These are phyloP conservation scores for Tupaia tana DNA, from an alignment of 2,113 vertebrate genomes.

Conservation along the genomic window DNA sequence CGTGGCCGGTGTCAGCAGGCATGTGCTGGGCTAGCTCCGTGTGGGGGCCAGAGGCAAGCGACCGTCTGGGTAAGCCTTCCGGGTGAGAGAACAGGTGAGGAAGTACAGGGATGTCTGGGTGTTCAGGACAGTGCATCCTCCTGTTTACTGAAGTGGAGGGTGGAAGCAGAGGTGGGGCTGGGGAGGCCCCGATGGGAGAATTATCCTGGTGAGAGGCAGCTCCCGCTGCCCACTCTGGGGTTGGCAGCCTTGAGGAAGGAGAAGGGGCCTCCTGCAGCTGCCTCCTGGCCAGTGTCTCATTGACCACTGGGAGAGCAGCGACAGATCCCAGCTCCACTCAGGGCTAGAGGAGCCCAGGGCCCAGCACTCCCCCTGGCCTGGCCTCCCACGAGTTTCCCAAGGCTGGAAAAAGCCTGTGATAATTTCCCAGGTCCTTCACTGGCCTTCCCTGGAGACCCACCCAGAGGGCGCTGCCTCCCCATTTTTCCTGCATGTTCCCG, in stretches of 20 bases:
- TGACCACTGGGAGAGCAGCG: not conserved
- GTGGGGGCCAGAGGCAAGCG: too few species aligned
- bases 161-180: too few species aligned
- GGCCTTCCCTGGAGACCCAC: conserved; percentile 3
- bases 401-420: not conserved
- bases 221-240: not conserved
- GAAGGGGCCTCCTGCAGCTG: not conserved
- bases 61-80: not conserved
- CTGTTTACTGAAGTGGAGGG: not conserved
- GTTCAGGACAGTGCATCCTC: not conserved
- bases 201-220: too few species aligned
- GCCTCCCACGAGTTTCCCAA: not conserved
- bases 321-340: not conserved
- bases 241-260: not conserved
- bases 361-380: not conserved
- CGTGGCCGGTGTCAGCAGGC: not conserved
- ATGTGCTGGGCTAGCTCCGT: not conserved
- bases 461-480: not conserved
- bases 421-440: not conserved
- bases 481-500: not conserved
- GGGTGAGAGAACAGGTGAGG: not conserved
- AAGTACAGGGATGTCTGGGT: not conserved
- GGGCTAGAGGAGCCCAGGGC: too few species aligned
- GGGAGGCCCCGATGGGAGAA: not conserved
- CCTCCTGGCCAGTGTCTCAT: not conserved